Conservation (phyloP, 2,888 invertebrate species). For the Sturmia bella region DNA sequence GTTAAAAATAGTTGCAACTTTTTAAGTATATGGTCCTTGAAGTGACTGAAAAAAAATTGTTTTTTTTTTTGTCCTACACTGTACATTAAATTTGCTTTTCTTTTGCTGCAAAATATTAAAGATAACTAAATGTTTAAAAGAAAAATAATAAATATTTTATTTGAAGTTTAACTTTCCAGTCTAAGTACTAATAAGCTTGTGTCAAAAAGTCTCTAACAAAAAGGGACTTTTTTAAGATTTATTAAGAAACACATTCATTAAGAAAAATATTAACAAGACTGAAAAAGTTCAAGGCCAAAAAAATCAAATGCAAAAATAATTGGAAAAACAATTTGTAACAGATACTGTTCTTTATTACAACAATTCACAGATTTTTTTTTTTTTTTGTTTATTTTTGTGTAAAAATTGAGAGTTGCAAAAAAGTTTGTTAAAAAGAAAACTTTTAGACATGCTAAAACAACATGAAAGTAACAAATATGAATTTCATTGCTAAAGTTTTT, state of each 20-base stretch:
- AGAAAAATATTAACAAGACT: neutral
- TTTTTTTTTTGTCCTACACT: too few species aligned
- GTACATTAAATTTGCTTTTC: too few species aligned
- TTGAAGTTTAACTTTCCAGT: too few species aligned
- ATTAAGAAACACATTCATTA: neutral
- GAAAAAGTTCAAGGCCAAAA: conserved; percentile 48
- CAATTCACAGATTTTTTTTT: neutral
- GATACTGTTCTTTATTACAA: neutral
- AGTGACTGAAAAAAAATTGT: too few species aligned
- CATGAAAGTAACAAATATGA: conserved; percentile 57
- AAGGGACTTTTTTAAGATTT: neutral
- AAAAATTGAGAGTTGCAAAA: conserved; percentile 7
- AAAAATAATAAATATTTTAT: too few species aligned
- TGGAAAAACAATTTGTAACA: conserved; percentile 26
- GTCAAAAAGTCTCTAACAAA: too few species aligned
- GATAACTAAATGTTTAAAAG: too few species aligned
- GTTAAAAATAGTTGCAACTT: too few species aligned
- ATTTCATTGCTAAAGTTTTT: conserved; percentile 66
- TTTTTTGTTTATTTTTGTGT: neutral
- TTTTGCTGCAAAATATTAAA: too few species aligned
- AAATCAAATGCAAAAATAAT: conserved; percentile 38
- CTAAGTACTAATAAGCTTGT: too few species aligned
- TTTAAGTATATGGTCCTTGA: too few species aligned
- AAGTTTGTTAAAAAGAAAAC: conserved; percentile 32
- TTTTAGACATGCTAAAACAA: conserved; percentile 29